A percentile compares a stretch with the other conserved stretches of the same genome.
Conservation (phyloP, 2,113 vertebrate species). For the Tinamus guttatus region DNA sequence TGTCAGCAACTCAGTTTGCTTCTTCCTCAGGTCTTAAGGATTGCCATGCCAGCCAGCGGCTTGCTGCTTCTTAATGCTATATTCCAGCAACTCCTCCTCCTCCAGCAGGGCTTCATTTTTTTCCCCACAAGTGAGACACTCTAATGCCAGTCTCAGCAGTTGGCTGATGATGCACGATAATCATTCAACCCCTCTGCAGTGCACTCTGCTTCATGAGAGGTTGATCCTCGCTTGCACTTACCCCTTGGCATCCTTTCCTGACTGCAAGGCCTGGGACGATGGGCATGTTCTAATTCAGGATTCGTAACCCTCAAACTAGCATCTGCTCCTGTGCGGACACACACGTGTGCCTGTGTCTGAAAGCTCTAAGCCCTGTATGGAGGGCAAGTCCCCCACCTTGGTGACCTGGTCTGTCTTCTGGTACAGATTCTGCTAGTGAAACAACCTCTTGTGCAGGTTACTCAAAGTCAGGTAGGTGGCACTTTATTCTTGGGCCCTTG, state of each 20-base stretch:
- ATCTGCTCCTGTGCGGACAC: not conserved
- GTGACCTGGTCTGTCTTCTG: not conserved
- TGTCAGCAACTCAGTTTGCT: conserved; percentile 6
- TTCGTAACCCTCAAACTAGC: not conserved
- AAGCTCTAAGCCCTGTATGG: not conserved
- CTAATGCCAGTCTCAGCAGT: not conserved
- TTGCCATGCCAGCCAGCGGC: not conserved
- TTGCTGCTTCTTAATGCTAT: not conserved
- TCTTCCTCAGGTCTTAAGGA: not conserved
- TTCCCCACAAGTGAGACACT: not conserved
- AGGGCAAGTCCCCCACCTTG: conserved; percentile 1
- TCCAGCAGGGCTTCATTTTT: not conserved
- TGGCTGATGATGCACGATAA: not conserved
- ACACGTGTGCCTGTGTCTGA: accelerated
- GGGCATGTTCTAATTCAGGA: not conserved
- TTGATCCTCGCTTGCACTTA: not conserved
- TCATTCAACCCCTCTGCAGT: not conserved
- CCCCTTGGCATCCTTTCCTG: conserved; percentile 3
- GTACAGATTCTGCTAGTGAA: conserved; percentile 13
- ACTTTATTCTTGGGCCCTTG: conserved; percentile 89
- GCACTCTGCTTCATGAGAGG: not conserved
- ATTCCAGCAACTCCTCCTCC: not conserved
- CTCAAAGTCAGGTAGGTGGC: conserved; percentile 82
- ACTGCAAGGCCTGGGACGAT: not conserved
- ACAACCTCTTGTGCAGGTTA: conserved; percentile 69